Percentiles rank a stretch among this genome's conserved stretches.
phyloP scores from a whole-genome alignment of 2,797 vertebrate genomes.

The Enteromius afrohamiltoni region DNA sequence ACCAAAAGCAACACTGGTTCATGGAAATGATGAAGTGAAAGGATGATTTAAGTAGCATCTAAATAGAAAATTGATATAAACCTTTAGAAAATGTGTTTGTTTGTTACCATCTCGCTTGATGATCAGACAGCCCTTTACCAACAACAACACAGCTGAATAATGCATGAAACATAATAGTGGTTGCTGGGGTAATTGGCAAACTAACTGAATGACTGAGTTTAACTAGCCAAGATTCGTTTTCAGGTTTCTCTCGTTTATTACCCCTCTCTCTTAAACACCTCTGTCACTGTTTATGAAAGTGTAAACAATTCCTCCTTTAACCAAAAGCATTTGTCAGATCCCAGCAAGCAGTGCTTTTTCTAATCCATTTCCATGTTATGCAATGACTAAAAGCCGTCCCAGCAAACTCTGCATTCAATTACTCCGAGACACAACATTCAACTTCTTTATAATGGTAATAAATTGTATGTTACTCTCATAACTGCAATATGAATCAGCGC shows the following conservation, averaged over 20 bases:
- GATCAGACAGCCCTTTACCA: background rate
- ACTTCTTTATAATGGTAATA: constrained; percentile 15
- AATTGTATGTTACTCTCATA: constrained; percentile 8
- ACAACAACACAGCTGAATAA: background rate
- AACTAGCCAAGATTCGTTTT: background rate
- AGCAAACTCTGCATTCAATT: constrained; percentile 28
- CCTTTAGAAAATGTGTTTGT: background rate
- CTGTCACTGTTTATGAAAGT: constrained; percentile 21
- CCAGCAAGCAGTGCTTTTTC: background rate
- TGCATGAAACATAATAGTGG: background rate
- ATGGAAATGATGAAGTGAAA: background rate
- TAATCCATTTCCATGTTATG: constrained; percentile 24
- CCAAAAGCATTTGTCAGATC: constrained; percentile 35
- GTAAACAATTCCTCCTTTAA: constrained; percentile 26
- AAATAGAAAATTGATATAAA: background rate
- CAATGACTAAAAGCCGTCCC: constrained; percentile 8
- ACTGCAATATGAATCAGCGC: constrained; percentile 29
- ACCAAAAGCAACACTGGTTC: background rate
- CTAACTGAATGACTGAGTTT: background rate
- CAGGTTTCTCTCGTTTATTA: constrained; percentile 8
- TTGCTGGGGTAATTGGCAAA: background rate
- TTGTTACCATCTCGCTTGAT: background rate
- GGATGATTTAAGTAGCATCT: background rate
- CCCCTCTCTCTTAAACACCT: constrained; percentile 13
- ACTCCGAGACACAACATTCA: background rate